Conservation (phyloP, 2,113 vertebrate genomes). For the Aix galericulata region DNA sequence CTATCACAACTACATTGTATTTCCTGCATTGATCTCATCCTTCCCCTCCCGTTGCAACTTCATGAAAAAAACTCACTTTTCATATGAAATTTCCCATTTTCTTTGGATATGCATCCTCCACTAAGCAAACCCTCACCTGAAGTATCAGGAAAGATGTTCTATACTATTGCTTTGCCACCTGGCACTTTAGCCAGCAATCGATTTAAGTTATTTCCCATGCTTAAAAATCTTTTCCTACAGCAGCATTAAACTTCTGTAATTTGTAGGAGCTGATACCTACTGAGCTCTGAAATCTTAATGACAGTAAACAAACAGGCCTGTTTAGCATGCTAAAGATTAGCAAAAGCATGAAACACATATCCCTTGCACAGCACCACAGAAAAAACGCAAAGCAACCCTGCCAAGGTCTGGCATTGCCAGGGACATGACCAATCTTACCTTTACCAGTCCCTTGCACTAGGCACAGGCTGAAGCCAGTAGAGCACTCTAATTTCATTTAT, state of each 20-base stretch:
- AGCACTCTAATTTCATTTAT: neutral
- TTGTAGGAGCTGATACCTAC: neutral
- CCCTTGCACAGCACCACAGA: neutral
- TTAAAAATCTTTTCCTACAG: neutral
- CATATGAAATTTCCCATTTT: neutral
- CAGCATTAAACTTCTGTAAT: neutral
- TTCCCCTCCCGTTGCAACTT: neutral
- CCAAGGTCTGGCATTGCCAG: no score
- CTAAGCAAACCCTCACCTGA: neutral
- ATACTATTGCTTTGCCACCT: neutral
- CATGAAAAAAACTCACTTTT: neutral
- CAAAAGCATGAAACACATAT: neutral
- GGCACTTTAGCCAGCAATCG: neutral
- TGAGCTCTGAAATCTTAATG: neutral
- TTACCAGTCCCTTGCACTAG: neutral
- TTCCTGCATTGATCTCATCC: neutral
- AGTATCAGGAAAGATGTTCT: neutral
- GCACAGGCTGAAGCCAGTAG: neutral
- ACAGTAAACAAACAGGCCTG: neutral
- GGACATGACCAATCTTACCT: no score
- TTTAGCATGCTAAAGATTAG: neutral
- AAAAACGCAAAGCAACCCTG: neutral
- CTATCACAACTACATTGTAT: neutral
- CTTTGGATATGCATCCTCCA: fast-evolving
- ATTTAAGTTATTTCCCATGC: neutral